Base-by-base conservation (phyloP, 2,888 invertebrate species). In the Tinea pellionella region DNA sequence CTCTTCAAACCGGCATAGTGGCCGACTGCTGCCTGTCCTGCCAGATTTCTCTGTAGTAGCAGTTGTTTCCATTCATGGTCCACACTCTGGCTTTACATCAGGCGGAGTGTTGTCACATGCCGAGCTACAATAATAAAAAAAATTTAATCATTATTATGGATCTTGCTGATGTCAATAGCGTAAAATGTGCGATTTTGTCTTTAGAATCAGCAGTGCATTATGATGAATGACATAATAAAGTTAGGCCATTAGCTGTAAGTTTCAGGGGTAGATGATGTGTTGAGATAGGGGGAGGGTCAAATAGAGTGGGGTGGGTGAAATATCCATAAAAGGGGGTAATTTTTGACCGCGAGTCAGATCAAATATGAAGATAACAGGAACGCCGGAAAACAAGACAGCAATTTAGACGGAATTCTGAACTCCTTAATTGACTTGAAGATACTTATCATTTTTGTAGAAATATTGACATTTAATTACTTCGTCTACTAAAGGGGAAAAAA, bases 191-290 rank as follows among this genome's bases (percentile, higher is more conserved):
- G 62, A 66, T 62, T 65, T 64, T 65, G 64, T 62, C 1, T 57
- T 19, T 30, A 57, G 16, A 9, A 57, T 68, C 66, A 66, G 63
- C 63, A 63, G 59, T 60, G 63, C 65, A 68, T 70, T 67, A 69
- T 69, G 66, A 63, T 64, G 63, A 65, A 67, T 62, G 60, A 30
- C 47, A 59, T 56, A 62, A 61, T 62, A 61, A 62, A 62, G 73
- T 74, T 70, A 69, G 69, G 69, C 77, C 85, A 85, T 86, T 85
- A 84, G 60, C 42, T 53, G 80, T 75, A 76, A 74, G 75, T 73
- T 80, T 77, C 75, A 78, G 80, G 85, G 85, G 86, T 83, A 80
- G 84, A 86, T 86, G 86, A 85, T 85, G 85, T 82, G 71, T 83
- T 77, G 75, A 84, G 84, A 85, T 84, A 80, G 72, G 70, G 59